A percentile compares a stretch with the other conserved stretches of the same genome.
Evolutionary conservation across 2,797 vertebrate genomes (phyloP).

Genomic region (Tokudaia muenninki): DNA sequence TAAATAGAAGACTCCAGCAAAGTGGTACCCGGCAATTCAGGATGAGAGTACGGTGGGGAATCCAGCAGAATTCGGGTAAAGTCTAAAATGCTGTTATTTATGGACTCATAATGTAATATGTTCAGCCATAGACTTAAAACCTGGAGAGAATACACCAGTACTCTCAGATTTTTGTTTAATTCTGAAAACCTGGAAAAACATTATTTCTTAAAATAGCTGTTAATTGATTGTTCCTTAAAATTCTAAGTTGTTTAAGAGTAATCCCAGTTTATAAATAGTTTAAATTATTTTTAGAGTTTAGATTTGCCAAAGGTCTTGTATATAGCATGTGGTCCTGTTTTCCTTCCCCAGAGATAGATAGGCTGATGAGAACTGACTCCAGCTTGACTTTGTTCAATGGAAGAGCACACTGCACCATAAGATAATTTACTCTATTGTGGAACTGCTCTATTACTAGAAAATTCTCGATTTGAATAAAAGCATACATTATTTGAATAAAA

Average conservation of each 20-base stretch:
- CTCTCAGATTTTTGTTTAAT: slow-evolving; percentile 46
- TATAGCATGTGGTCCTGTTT: background rate
- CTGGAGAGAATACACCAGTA: slow-evolving; percentile 3
- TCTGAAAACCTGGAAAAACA: slow-evolving; percentile 52
- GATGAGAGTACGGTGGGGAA: slow-evolving; percentile 87
- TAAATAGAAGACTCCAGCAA: slow-evolving; percentile 90
- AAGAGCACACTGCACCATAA: slow-evolving; percentile 1
- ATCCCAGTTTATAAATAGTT: slow-evolving; percentile 44
- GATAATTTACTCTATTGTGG: slow-evolving; percentile 17
- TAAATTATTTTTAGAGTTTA: slow-evolving; percentile 24
- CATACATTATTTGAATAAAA: too few relatives aligned
- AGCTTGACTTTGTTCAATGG: slow-evolving; percentile 42
- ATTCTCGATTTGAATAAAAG: slow-evolving; percentile 63
- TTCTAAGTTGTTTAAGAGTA: slow-evolving; percentile 43
- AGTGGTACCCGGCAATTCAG: slow-evolving; percentile 85
- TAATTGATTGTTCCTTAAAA: slow-evolving; percentile 42
- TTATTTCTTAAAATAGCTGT: slow-evolving; percentile 30
- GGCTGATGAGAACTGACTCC: slow-evolving; percentile 9
- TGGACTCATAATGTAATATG: background rate
- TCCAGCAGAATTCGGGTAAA: slow-evolving; percentile 88
- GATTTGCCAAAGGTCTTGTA: background rate
- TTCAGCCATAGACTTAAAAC: slow-evolving; percentile 39
- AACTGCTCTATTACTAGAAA: slow-evolving; percentile 24
- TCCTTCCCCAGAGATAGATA: background rate
- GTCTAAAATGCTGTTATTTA: slow-evolving; percentile 63